These are phyloP conservation scores for Lingula anatina DNA, from an alignment of 2,888 invertebrate genomes.

Conservation along the genomic window DNA sequence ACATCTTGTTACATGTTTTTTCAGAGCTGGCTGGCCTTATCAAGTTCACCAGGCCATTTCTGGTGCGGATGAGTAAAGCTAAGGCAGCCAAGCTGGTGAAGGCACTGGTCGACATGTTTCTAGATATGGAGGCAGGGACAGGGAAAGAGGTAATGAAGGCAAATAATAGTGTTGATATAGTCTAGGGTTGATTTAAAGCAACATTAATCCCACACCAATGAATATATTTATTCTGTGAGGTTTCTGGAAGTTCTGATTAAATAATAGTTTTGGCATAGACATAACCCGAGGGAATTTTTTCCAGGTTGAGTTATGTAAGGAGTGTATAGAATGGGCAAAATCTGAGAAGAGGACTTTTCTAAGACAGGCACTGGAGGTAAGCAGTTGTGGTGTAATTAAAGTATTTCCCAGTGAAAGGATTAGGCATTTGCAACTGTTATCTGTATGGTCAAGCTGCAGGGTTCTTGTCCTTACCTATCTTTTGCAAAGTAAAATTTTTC, in stretches of 20 bases:
- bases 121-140: slow-evolving; percentile 93
- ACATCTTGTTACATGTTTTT: no score
- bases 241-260: no score
- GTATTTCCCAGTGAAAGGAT: no score
- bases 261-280: no score
- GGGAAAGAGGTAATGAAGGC: slow-evolving; percentile 72
- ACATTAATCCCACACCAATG: no score
- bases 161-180: neutral
- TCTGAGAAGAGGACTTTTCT: slow-evolving; percentile 95
- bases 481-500: slow-evolving; percentile 3
- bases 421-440: slow-evolving; percentile 7
- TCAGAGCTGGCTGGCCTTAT: slow-evolving; percentile 67
- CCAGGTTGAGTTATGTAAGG: slow-evolving; percentile 60
- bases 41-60: slow-evolving; percentile 90
- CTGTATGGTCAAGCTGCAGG: neutral
- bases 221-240: no score
- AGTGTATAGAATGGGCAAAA: slow-evolving; percentile 99
- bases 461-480: neutral
- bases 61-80: slow-evolving; percentile 93
- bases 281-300: no score
- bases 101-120: slow-evolving; percentile 92
- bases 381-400: slow-evolving; percentile 3
- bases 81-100: slow-evolving; percentile 98
- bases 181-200: no score
- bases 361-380: slow-evolving; percentile 82